Percentiles rank a stretch among this genome's conserved stretches.
phyloP scores from a whole-genome alignment of 2,113 vertebrate species.

The Tupaia tana region DNA sequence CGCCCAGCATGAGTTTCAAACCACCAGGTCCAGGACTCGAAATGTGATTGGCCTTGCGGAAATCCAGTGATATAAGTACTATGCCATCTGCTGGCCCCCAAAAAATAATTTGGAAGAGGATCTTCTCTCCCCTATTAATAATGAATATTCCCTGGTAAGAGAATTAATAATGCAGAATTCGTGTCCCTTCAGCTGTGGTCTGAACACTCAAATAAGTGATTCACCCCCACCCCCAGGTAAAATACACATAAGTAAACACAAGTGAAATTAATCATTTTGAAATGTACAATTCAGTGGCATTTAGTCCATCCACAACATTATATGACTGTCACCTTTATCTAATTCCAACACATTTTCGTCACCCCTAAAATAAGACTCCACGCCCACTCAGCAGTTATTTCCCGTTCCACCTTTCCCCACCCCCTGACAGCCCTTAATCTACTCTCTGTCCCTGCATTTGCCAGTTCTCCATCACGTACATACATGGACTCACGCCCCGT shows the following conservation, averaged over 20 bases:
- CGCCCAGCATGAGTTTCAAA: too few relatives aligned
- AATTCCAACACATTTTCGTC: background rate
- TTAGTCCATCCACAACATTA: background rate
- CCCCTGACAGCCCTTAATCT: background rate
- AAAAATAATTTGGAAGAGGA: background rate
- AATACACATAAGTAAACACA: background rate
- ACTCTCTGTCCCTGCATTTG: background rate
- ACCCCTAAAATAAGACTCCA: background rate
- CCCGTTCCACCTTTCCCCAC: too few relatives aligned
- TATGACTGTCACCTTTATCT: background rate
- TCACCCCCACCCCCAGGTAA: background rate
- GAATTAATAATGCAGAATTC: background rate
- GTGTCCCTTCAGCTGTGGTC: background rate
- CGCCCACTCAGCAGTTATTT: too few relatives aligned
- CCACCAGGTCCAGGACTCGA: too few relatives aligned
- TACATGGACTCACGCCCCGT: background rate
- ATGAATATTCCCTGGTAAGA: background rate
- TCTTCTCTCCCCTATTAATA: background rate
- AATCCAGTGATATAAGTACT: too few relatives aligned
- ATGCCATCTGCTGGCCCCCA: too few relatives aligned
- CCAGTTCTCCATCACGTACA: background rate
- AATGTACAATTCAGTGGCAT: background rate
- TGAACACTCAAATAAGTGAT: background rate
- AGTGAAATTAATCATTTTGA: background rate
- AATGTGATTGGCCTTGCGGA: too few relatives aligned